These are phyloP conservation scores for Eumerus sabulonum DNA, from an alignment of 2,888 invertebrate genomes.

Conservation along the genomic window DNA sequence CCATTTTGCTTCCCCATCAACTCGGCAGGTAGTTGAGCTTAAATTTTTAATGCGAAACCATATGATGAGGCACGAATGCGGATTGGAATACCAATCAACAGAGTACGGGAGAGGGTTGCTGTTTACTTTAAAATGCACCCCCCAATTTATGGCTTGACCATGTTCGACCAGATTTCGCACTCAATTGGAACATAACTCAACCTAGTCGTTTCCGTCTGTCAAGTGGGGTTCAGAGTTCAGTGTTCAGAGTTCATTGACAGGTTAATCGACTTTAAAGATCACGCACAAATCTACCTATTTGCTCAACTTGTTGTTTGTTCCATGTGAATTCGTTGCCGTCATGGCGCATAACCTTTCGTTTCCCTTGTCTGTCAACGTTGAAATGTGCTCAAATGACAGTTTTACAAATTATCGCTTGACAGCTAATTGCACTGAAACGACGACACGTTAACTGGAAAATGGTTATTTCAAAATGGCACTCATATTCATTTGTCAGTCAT, in stretches of 20 bases:
- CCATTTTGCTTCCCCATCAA: neutral
- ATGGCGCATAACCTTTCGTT: constrained; percentile 47
- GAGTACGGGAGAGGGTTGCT: constrained; percentile 28
- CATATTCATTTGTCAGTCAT: constrained; percentile 59
- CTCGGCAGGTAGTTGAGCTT: too few relatives aligned
- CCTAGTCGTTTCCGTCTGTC: constrained; percentile 7
- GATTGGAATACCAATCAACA: constrained; percentile 25
- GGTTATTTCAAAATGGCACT: constrained; percentile 60
- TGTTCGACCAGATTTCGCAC: constrained; percentile 75
- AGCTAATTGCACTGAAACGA: constrained; percentile 62
- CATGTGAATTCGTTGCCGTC: constrained; percentile 10
- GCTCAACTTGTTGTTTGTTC: too few relatives aligned
- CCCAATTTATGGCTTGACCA: constrained; percentile 58
- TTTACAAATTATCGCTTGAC: constrained; percentile 68
- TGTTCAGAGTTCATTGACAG: constrained; percentile 60
- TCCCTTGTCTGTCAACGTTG: constrained; percentile 41
- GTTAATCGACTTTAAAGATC: constrained; percentile 53
- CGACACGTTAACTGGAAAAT: constrained; percentile 25
- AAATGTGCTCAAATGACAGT: constrained; percentile 61
- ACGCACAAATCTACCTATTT: constrained; percentile 30
- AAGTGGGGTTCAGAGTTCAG: too few relatives aligned
- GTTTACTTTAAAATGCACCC: constrained; percentile 62
- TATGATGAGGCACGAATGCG: neutral
- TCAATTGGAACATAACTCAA: constrained; percentile 74
- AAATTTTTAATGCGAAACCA: constrained; percentile 50